These are phyloP conservation scores for Plutella xylostella DNA, from an alignment of 2,888 invertebrate genomes.

Conservation along the genomic window DNA sequence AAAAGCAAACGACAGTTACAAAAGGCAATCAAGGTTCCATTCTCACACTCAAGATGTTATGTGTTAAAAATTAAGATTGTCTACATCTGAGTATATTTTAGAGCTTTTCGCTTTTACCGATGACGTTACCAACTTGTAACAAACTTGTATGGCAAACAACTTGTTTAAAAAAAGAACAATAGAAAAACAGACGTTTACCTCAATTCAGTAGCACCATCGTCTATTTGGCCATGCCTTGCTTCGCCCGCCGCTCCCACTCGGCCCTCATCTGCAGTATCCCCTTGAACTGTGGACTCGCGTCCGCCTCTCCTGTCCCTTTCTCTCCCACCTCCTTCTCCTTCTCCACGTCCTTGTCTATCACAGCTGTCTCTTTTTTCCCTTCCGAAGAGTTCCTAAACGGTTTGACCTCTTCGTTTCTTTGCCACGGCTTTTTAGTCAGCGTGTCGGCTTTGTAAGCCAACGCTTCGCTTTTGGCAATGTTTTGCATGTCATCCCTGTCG, in stretches of 20 bases:
- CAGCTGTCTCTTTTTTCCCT: conserved; percentile 49
- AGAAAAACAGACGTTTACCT: conserved; percentile 3
- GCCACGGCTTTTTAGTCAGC: conserved; percentile 53
- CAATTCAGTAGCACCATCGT: conserved; percentile 51
- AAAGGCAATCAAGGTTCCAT: too few species aligned
- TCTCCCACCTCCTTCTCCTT: conserved; percentile 40
- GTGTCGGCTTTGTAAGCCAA: conserved; percentile 58
- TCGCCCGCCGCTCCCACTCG: conserved; percentile 83
- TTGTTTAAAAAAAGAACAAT: background rate
- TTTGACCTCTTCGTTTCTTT: conserved; percentile 42
- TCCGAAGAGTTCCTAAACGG: conserved; percentile 34
- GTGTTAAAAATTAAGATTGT: too few species aligned
- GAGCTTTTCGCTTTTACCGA: too few species aligned
- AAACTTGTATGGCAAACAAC: too few species aligned
- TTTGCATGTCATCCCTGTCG: conserved; percentile 58
- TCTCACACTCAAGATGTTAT: too few species aligned
- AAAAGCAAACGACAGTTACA: too few species aligned
- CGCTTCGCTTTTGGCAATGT: conserved; percentile 47
- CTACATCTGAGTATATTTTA: too few species aligned
- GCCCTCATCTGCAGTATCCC: conserved; percentile 80
- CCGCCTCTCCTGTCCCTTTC: conserved; percentile 43
- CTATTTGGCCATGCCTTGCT: conserved; percentile 76
- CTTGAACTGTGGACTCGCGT: conserved; percentile 71
- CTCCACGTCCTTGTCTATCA: conserved; percentile 51
- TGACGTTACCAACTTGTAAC: too few species aligned